Evolutionary conservation across 2,113 vertebrate genomes (phyloP).

Genomic region (Hemiprocne comata): DNA sequence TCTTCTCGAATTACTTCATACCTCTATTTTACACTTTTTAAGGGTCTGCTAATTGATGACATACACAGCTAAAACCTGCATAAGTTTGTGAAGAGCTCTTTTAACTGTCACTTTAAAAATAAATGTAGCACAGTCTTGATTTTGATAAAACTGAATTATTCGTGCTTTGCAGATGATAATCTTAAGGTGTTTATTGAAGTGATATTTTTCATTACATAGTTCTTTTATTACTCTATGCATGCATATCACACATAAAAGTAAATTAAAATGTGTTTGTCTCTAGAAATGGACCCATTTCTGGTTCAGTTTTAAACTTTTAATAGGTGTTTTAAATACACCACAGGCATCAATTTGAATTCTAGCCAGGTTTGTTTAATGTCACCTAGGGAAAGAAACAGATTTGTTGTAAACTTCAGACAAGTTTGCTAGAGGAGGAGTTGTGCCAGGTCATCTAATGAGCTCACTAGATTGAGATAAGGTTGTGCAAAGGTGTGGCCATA

Average conservation of each 20-base stretch:
- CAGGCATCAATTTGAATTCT: neutral
- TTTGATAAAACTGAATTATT: neutral
- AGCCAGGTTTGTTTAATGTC: neutral
- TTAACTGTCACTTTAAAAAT: neutral
- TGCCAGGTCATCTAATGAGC: neutral
- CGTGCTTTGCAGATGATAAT: neutral
- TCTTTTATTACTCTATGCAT: neutral
- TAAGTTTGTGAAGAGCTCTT: neutral
- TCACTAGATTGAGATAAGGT: neutral
- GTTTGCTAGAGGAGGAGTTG: neutral
- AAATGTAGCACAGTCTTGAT: neutral
- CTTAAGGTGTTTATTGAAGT: neutral
- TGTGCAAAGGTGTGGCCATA: neutral
- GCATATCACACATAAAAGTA: neutral
- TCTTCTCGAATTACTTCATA: neutral
- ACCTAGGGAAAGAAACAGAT: neutral
- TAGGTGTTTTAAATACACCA: neutral
- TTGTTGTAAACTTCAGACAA: neutral
- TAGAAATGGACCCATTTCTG: neutral
- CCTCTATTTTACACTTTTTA: neutral
- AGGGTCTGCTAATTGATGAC: neutral
- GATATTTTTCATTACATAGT: neutral
- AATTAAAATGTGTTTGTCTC: neutral
- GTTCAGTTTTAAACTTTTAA: neutral
- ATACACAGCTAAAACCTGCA: neutral